Percentiles rank a stretch among this genome's conserved stretches.
phyloP scores from a whole-genome alignment of 2,113 vertebrate species.

The Chunga burmeisteri region DNA sequence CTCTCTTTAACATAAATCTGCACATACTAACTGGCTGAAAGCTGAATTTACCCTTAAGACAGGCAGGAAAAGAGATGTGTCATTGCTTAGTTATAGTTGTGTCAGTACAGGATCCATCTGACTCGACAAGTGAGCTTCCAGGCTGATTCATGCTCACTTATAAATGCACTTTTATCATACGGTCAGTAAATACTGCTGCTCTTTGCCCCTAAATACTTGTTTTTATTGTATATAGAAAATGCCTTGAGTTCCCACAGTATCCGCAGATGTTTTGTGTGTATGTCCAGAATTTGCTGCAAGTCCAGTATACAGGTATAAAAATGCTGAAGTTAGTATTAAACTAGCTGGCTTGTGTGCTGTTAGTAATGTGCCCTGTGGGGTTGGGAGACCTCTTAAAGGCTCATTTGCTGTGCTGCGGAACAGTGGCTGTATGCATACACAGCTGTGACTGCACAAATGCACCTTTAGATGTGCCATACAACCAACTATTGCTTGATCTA shows the following conservation, averaged over 20 bases:
- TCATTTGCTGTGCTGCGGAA: background rate
- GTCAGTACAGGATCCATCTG: background rate
- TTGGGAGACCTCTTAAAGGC: background rate
- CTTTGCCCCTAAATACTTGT: background rate
- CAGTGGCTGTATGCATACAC: rapidly evolving
- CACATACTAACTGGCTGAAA: background rate
- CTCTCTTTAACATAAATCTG: background rate
- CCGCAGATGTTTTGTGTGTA: background rate
- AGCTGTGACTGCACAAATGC: background rate
- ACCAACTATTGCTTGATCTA: background rate
- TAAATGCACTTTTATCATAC: background rate
- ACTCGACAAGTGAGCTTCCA: background rate
- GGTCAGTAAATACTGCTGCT: background rate
- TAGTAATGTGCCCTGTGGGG: background rate
- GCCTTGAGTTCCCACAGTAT: background rate
- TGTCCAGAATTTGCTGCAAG: background rate
- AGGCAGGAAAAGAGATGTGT: background rate
- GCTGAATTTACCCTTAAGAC: background rate
- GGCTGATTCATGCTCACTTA: background rate
- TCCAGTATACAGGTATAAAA: background rate
- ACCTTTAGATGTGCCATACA: background rate
- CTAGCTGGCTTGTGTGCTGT: background rate
- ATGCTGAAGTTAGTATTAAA: background rate
- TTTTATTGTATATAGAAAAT: background rate
- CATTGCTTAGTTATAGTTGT: background rate